These are phyloP conservation scores for Sylvilagus floridanus DNA, from an alignment of 2,797 vertebrate genomes.

Conservation along the genomic window DNA sequence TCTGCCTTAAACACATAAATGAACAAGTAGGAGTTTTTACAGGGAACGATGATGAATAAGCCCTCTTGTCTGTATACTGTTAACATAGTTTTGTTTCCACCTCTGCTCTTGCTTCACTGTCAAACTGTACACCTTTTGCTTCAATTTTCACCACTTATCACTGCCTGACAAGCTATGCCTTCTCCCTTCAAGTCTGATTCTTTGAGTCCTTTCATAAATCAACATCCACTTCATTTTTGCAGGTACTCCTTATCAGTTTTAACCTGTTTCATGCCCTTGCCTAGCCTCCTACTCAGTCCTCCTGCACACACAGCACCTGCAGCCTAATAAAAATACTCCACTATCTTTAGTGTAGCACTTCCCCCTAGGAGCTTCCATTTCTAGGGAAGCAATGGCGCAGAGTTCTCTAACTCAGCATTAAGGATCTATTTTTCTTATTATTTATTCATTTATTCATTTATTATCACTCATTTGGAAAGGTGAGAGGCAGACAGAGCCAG, in stretches of 20 bases:
- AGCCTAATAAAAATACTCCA: constrained; percentile 36
- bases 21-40: not conserved
- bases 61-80: not conserved
- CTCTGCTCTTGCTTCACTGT: constrained; percentile 37
- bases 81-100: not conserved
- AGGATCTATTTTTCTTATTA: not conserved
- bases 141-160: constrained; percentile 42
- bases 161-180: not conserved
- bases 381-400: not conserved
- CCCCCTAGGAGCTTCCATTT: constrained; percentile 39
- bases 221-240: constrained; percentile 27
- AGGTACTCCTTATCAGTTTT: constrained; percentile 2
- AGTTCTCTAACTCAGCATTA: not conserved
- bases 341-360: not conserved
- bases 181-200: constrained; percentile 32
- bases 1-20: no score
- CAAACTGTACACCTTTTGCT: constrained; percentile 9
- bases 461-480: no score
- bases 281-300: not conserved
- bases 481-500: no score
- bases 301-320: constrained; percentile 9
- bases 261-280: not conserved
- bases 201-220: constrained; percentile 55
- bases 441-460: no score
- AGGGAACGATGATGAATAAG: not conserved